Conservation (phyloP, 2,113 vertebrate genomes). For the Eonycteris spelaea region DNA sequence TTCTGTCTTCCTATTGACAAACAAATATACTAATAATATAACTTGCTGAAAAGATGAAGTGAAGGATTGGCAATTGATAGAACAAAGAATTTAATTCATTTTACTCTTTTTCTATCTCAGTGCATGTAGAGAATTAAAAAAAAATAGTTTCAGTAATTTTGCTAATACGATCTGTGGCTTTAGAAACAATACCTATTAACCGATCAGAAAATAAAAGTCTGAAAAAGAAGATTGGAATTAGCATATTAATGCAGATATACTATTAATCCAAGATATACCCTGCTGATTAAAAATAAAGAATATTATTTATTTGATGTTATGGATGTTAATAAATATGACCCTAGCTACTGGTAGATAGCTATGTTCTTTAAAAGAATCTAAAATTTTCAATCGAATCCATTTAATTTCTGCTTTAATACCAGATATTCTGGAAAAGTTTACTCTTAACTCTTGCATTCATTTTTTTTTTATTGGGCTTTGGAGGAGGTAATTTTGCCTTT, state of each 20-base stretch:
- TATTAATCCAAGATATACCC: neutral
- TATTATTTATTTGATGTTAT: neutral
- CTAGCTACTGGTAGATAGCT: neutral
- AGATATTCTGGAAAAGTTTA: neutral
- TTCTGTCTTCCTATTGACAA: neutral
- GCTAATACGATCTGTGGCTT: neutral
- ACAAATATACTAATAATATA: neutral
- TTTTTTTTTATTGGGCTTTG: neutral
- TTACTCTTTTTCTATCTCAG: neutral
- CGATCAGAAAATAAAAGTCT: neutral
- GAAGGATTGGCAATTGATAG: neutral
- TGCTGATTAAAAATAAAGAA: neutral
- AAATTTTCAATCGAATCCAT: neutral
- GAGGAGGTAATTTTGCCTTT: neutral
- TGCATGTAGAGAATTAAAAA: neutral
- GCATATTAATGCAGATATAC: neutral
- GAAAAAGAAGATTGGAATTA: neutral
- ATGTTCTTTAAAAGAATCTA: neutral
- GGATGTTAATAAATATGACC: neutral
- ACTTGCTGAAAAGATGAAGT: neutral
- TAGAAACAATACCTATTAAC: neutral
- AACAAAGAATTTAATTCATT: conserved; percentile 18
- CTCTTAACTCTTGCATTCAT: neutral
- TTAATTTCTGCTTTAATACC: neutral
- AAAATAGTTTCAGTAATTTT: neutral